Evolutionary conservation across 2,113 vertebrate genomes (phyloP).

Genomic region (Neolamprologus sp.): DNA sequence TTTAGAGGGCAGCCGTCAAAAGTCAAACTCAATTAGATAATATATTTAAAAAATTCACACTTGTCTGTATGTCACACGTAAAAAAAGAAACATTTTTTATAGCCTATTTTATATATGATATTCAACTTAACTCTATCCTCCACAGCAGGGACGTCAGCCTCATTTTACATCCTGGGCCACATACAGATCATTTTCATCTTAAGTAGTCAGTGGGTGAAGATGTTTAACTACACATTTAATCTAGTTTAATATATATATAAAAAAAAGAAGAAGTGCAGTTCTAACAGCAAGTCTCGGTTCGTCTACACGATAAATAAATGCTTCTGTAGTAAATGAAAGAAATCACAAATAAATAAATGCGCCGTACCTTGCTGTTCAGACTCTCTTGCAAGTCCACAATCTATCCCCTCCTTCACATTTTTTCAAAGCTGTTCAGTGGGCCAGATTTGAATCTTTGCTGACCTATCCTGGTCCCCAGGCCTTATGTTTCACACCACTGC

Average conservation of each 20-base stretch:
- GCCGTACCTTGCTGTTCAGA: background rate
- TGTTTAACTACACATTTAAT: background rate
- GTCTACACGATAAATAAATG: accelerated
- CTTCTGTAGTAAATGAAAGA: background rate
- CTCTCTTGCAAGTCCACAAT: background rate
- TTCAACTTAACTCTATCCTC: background rate
- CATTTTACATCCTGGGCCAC: background rate
- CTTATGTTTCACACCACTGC: background rate
- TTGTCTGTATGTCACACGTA: background rate
- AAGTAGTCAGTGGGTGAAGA: background rate
- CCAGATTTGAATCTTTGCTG: background rate
- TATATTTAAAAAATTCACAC: background rate
- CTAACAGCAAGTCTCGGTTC: background rate
- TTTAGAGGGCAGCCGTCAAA: background rate
- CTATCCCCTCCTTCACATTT: background rate
- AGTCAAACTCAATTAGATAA: background rate
- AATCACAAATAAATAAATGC: background rate
- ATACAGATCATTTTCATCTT: background rate
- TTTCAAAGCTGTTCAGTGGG: background rate
- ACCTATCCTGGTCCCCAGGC: background rate
- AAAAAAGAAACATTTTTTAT: background rate
- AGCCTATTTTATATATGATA: background rate
- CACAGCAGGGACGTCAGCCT: background rate
- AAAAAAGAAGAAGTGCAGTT: background rate
- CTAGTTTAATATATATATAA: background rate